A percentile compares a stretch with the other conserved stretches of the same genome.
phyloP scores from a whole-genome alignment of 2,113 vertebrate species.

The Jaculus jaculus region DNA sequence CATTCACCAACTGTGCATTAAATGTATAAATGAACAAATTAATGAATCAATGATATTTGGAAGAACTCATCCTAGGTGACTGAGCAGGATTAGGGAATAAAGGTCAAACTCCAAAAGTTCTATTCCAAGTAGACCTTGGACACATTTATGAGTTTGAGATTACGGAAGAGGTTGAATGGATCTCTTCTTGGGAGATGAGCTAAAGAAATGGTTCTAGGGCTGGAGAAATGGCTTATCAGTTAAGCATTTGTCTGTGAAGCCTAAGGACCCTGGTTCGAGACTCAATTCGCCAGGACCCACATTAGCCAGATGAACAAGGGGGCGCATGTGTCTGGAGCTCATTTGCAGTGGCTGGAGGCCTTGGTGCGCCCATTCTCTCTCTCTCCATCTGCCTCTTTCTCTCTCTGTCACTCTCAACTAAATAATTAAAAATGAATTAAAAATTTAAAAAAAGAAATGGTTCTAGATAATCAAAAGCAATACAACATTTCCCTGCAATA shows the following conservation, averaged over 20 bases:
- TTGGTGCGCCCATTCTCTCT: too few relatives aligned
- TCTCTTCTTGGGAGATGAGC: background rate
- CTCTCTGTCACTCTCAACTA: too few relatives aligned
- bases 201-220: background rate
- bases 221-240: too few relatives aligned
- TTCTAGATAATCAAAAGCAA: conserved; percentile 19
- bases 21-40: background rate
- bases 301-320: too few relatives aligned
- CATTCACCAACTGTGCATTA: background rate
- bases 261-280: too few relatives aligned
- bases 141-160: background rate
- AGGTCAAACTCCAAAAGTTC: background rate
- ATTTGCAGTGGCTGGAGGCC: too few relatives aligned
- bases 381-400: too few relatives aligned
- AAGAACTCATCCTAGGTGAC: background rate
- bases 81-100: background rate
- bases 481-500: background rate
- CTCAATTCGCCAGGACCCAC: too few relatives aligned
- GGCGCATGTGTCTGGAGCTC: too few relatives aligned
- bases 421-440: too few relatives aligned
- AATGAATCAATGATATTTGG: background rate
- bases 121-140: background rate
- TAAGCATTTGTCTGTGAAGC: too few relatives aligned
- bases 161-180: background rate
- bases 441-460: background rate